These are phyloP conservation scores for Yponomeuta malinellus DNA, from an alignment of 2,888 invertebrate genomes.

Conservation along the genomic window DNA sequence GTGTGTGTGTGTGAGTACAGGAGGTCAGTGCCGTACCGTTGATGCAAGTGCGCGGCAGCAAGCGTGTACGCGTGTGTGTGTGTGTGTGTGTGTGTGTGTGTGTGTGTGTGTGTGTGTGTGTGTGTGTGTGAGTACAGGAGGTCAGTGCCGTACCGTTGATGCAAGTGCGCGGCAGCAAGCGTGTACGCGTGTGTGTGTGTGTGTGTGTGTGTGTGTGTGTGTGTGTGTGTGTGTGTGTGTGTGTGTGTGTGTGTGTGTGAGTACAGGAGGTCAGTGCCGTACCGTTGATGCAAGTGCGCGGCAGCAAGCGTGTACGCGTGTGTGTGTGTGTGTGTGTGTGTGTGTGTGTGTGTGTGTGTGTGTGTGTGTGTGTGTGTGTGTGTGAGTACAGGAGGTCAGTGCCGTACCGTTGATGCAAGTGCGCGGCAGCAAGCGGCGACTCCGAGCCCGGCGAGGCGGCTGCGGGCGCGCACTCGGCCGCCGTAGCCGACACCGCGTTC, in stretches of 20 bases:
- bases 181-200: slow-evolving; percentile 35
- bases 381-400: background rate
- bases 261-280: no score
- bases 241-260: background rate
- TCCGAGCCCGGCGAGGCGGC: slow-evolving; percentile 54
- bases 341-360: background rate
- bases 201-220: no score
- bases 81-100: no score
- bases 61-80: slow-evolving; percentile 42
- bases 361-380: background rate
- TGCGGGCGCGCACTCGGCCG: slow-evolving; percentile 42
- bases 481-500: slow-evolving; percentile 27
- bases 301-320: background rate
- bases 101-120: background rate
- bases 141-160: slow-evolving; percentile 66
- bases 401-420: slow-evolving; percentile 74
- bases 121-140: background rate
- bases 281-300: no score
- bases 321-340: background rate
- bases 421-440: slow-evolving; percentile 76
- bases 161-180: slow-evolving; percentile 75
- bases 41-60: slow-evolving; percentile 75
- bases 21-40: slow-evolving; percentile 53
- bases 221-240: background rate
- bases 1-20: background rate